Conservation (phyloP, 2,888 invertebrate species). For the Chloroclysta siterata region DNA sequence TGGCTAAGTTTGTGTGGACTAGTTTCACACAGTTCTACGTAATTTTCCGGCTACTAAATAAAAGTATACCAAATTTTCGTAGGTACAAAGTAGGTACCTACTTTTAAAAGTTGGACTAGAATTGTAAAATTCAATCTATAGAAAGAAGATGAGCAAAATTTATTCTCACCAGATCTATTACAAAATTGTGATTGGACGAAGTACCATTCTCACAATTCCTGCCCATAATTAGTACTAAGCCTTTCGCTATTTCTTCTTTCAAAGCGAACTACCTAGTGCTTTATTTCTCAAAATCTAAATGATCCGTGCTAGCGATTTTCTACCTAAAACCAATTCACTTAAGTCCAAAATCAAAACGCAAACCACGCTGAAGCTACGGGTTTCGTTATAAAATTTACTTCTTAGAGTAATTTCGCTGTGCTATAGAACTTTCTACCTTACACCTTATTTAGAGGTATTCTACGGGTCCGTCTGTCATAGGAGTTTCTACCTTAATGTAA, state of each 20-base stretch:
- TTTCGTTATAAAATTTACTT: slow-evolving; percentile 12
- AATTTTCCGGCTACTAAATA: too few relatives aligned
- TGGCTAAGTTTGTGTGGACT: too few relatives aligned
- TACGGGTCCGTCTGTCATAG: slow-evolving; percentile 30
- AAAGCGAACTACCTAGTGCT: slow-evolving; percentile 18
- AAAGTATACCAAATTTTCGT: too few relatives aligned
- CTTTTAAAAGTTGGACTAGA: too few relatives aligned
- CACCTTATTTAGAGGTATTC: slow-evolving; percentile 28
- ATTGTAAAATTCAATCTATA: too few relatives aligned
- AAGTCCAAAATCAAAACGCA: slow-evolving; percentile 38
- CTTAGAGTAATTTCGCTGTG: slow-evolving; percentile 44
- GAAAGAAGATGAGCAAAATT: too few relatives aligned
- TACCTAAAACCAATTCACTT: slow-evolving; percentile 41
- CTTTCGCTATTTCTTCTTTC: not conserved
- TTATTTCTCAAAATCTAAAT: slow-evolving; percentile 21
- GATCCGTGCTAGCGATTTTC: slow-evolving; percentile 24
- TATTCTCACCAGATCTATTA: too few relatives aligned
- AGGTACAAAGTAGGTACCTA: too few relatives aligned
- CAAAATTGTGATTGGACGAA: too few relatives aligned
- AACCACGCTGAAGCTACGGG: slow-evolving; percentile 8
- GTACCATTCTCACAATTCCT: too few relatives aligned
- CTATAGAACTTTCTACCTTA: slow-evolving; percentile 62
- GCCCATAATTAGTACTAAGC: too few relatives aligned
- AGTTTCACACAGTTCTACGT: too few relatives aligned
- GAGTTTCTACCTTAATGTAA: slow-evolving; percentile 41